These are phyloP conservation scores for Tachyglossus aculeatus DNA, from an alignment of 2,797 vertebrate species.

Conservation along the genomic window DNA sequence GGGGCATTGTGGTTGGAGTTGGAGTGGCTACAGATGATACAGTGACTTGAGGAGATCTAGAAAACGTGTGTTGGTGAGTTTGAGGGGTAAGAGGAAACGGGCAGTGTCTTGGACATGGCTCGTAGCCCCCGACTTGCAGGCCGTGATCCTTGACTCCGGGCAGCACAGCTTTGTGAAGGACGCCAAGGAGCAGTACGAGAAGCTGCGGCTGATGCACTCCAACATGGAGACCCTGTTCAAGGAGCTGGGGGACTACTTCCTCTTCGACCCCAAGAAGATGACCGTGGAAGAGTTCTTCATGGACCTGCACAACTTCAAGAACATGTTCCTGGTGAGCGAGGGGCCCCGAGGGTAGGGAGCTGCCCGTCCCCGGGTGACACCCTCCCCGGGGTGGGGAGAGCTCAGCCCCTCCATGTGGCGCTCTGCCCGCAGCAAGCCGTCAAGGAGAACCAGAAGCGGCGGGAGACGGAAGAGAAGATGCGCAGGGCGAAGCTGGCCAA, in stretches of 20 bases:
- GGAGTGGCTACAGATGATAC: too few relatives aligned
- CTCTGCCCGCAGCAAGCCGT: slow-evolving; percentile 80
- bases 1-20: too few relatives aligned
- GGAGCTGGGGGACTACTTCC: slow-evolving; percentile 79
- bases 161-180: slow-evolving; percentile 79
- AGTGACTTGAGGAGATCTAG: too few relatives aligned
- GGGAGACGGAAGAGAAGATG: slow-evolving; percentile 87
- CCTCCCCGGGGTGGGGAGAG: not conserved
- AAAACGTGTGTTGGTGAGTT: too few relatives aligned
- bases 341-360: not conserved
- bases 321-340: slow-evolving; percentile 85
- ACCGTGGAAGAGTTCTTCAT: slow-evolving; percentile 84
- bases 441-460: slow-evolving; percentile 82
- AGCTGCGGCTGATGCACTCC: slow-evolving; percentile 83
- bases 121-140: not conserved
- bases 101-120: too few relatives aligned
- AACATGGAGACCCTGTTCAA: slow-evolving; percentile 85
- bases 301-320: slow-evolving; percentile 86
- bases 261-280: slow-evolving; percentile 83
- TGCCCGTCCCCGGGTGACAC: not conserved
- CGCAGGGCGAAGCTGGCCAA: slow-evolving; percentile 79
- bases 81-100: not conserved
- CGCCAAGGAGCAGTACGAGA: slow-evolving; percentile 81
- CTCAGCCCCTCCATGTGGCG: not conserved
- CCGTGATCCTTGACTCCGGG: slow-evolving; percentile 73